Evolutionary conservation across 1,140 invertebrate genomes (phyloP).

Genomic region (Brachionus asplanchnoidis): DNA sequence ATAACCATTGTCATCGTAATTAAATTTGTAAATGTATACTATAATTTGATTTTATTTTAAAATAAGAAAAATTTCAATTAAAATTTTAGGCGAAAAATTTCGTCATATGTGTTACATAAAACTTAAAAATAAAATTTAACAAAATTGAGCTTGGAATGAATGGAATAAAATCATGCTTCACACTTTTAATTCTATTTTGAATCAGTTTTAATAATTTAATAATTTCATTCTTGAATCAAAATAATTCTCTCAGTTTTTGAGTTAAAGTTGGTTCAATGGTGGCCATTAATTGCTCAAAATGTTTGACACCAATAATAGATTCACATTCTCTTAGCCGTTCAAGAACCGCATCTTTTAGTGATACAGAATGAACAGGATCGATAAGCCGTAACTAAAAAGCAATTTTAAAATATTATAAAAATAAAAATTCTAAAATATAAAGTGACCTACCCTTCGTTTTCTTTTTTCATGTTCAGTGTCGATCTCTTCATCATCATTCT

Average conservation of each 20-base stretch:
- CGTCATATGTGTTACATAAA: not conserved
- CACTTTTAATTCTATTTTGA: not conserved
- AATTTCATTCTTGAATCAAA: not conserved
- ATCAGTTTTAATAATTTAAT: not conserved
- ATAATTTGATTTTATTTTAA: not conserved
- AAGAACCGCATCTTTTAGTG: slow-evolving; percentile 66
- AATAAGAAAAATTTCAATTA: slow-evolving; percentile 21
- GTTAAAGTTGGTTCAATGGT: slow-evolving; percentile 48
- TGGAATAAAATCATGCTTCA: not conserved
- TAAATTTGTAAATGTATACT: not conserved
- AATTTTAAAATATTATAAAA: slow-evolving; percentile 36
- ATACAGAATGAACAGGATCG: slow-evolving; percentile 69
- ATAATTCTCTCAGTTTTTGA: slow-evolving; percentile 45
- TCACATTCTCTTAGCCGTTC: slow-evolving; percentile 65
- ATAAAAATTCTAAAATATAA: not conserved
- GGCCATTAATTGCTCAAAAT: slow-evolving; percentile 48
- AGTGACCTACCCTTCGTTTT: slow-evolving; percentile 48
- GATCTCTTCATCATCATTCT: slow-evolving; percentile 45
- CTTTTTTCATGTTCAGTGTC: slow-evolving; percentile 53
- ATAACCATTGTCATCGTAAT: no score
- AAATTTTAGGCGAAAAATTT: not conserved
- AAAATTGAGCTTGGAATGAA: not conserved
- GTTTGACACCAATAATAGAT: slow-evolving; percentile 54
- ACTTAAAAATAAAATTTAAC: slow-evolving; percentile 17
- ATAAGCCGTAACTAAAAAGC: slow-evolving; percentile 59